Conservation (phyloP, 2,888 invertebrate species). For the Punctoribates punctum region DNA sequence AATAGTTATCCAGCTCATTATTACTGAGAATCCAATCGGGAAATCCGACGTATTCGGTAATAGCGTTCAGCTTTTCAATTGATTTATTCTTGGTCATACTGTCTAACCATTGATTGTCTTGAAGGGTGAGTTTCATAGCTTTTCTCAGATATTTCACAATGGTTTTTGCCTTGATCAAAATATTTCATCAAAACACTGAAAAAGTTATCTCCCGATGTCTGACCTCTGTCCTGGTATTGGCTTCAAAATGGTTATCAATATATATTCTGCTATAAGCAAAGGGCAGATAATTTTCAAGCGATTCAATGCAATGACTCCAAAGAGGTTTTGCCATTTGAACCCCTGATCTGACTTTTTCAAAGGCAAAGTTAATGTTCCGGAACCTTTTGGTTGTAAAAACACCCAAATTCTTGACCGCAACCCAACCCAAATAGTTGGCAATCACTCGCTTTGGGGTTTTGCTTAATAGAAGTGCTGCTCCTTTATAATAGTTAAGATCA, state of each 20-base stretch:
- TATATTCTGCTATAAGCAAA: slow-evolving; percentile 55
- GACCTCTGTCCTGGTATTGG: slow-evolving; percentile 52
- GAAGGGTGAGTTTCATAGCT: slow-evolving; percentile 55
- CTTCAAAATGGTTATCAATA: slow-evolving; percentile 54
- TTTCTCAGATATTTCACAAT: slow-evolving; percentile 37
- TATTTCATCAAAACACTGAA: too few species aligned
- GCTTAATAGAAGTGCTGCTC: neutral
- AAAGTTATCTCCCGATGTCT: too few species aligned
- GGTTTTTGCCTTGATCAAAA: too few species aligned
- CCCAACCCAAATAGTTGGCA: slow-evolving; percentile 74
- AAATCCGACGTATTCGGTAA: slow-evolving; percentile 55
- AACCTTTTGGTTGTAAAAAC: slow-evolving; percentile 51
- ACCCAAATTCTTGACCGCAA: slow-evolving; percentile 55
- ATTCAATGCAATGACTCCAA: slow-evolving; percentile 54
- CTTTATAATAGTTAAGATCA: slow-evolving; percentile 49
- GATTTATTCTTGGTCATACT: slow-evolving; percentile 56
- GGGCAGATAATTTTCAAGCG: slow-evolving; percentile 54
- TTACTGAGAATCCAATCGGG: slow-evolving; percentile 54
- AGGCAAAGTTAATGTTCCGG: slow-evolving; percentile 50
- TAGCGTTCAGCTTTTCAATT: slow-evolving; percentile 57
- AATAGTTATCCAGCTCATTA: slow-evolving; percentile 52
- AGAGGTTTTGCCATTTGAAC: slow-evolving; percentile 46
- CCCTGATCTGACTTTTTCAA: slow-evolving; percentile 50
- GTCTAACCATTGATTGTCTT: slow-evolving; percentile 59
- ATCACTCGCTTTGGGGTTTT: slow-evolving; percentile 51